Percentiles rank a stretch among this genome's conserved stretches.
Evolutionary conservation across 1,140 invertebrate species (phyloP).

Genomic region (Ostrea edulis): DNA sequence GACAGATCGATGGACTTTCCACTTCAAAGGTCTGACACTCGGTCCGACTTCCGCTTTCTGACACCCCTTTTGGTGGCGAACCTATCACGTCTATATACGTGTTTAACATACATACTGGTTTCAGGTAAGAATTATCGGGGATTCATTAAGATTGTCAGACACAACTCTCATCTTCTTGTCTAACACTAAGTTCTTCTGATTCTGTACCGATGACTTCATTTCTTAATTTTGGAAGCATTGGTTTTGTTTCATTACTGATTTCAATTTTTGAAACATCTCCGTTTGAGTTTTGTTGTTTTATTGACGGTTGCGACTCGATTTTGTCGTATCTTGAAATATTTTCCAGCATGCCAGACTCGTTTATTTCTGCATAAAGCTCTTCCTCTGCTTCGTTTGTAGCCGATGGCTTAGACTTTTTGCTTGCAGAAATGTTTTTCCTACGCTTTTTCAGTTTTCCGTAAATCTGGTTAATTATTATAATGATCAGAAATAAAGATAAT

Average conservation of each 20-base stretch:
- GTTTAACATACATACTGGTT: background rate
- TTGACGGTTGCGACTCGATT: background rate
- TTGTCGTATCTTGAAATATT: constrained; percentile 8
- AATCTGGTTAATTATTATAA: constrained; percentile 6
- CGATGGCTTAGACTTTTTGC: background rate
- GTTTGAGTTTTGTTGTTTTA: background rate
- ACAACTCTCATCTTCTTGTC: background rate
- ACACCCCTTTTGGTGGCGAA: background rate
- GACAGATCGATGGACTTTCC: background rate
- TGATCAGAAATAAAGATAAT: background rate
- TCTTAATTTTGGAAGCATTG: background rate
- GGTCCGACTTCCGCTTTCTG: background rate
- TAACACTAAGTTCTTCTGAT: background rate
- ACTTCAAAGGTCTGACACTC: background rate
- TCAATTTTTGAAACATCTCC: no score
- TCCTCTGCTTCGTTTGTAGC: background rate
- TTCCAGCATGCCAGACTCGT: background rate
- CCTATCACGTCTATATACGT: background rate
- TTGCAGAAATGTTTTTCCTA: background rate
- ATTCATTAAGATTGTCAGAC: background rate
- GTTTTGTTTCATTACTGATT: background rate
- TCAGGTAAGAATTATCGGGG: background rate
- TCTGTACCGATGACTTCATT: background rate
- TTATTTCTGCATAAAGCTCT: background rate
- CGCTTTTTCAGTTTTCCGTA: background rate